Evolutionary conservation across 2,888 invertebrate species (phyloP).

Genomic region (Pedicia rivosa): DNA sequence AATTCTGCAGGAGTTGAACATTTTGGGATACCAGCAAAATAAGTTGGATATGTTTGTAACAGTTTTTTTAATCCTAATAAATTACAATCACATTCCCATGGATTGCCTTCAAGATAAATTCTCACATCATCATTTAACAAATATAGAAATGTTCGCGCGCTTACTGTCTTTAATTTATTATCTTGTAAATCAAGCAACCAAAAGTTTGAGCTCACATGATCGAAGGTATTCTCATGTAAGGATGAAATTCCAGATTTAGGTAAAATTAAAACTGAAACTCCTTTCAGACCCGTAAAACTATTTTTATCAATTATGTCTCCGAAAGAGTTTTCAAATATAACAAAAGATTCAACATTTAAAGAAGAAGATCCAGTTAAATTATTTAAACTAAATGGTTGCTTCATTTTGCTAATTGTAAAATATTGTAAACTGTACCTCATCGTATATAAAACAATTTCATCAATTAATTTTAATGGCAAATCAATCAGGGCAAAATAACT

Average conservation of each 20-base stretch:
- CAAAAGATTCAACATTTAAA: background rate
- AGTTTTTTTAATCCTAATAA: background rate
- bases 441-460: background rate
- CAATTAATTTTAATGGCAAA: no score
- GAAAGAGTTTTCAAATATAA: background rate
- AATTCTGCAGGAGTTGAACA: background rate
- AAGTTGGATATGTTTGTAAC: background rate
- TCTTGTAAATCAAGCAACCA: background rate
- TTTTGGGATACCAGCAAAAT: background rate
- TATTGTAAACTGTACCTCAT: background rate
- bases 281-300: background rate
- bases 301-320: background rate
- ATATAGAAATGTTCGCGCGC: no score
- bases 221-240: background rate
- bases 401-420: background rate
- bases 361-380: background rate
- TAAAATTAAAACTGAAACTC: background rate
- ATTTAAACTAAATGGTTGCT: background rate
- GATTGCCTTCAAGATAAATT: background rate
- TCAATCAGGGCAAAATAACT: background rate
- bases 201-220: background rate
- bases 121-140: no score
- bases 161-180: background rate
- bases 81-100: background rate
- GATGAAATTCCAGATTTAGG: background rate